Conservation (phyloP, 2,888 invertebrate genomes). For the Leucophenga montana region DNA sequence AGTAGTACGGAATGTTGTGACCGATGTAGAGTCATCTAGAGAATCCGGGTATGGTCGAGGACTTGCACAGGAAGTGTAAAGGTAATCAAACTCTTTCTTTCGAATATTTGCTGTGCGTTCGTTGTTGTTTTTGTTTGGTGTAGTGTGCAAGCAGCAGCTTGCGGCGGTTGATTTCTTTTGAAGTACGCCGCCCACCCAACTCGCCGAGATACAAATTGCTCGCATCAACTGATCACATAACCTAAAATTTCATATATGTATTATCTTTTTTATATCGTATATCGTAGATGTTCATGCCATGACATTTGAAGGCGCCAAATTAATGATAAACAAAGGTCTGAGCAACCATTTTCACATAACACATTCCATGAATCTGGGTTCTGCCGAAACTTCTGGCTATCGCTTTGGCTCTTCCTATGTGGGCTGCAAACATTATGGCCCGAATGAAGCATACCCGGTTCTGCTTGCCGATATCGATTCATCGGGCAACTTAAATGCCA, state of each 20-base stretch:
- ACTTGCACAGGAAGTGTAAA: constrained; percentile 97
- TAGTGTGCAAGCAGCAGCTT: too few relatives aligned
- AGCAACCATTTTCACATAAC: constrained; percentile 98
- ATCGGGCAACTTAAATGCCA: constrained; percentile 95
- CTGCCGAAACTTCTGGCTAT: constrained; percentile 89
- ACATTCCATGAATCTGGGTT: constrained; percentile 94
- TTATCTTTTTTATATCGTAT: too few relatives aligned
- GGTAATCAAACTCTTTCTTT: constrained; percentile 80
- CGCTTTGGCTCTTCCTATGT: constrained; percentile 98
- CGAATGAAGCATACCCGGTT: constrained; percentile 94
- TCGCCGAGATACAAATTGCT: too few relatives aligned
- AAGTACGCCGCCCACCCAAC: too few relatives aligned
- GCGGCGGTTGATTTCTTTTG: too few relatives aligned
- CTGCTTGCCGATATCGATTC: constrained; percentile 96
- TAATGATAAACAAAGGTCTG: constrained; percentile 95
- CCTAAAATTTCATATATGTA: too few relatives aligned
- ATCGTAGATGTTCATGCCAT: constrained; percentile 96
- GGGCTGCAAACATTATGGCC: constrained; percentile 91
- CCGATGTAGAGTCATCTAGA: constrained; percentile 68
- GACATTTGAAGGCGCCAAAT: constrained; percentile 96
- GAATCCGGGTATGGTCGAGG: constrained; percentile 96
- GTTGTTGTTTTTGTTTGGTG: too few relatives aligned
- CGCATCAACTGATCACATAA: too few relatives aligned
- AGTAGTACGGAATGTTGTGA: constrained; percentile 12
- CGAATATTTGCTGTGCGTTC: too few relatives aligned